Evolutionary conservation across 2,888 invertebrate species (phyloP), one percentile per base, ranked within the genome.

Genomic region (Pocota personata): DNA sequence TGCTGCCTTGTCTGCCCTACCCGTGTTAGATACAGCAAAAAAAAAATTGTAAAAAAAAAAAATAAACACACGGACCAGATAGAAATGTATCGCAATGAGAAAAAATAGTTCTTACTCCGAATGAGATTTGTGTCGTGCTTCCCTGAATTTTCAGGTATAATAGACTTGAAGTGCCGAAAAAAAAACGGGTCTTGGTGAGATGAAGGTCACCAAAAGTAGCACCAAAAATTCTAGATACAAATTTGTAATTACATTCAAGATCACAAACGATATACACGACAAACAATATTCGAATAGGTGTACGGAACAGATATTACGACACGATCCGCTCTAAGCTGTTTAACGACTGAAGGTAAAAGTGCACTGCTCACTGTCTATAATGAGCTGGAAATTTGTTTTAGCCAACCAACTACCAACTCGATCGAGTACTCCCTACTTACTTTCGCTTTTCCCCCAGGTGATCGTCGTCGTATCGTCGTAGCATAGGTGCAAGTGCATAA

Each of bases 311-410:
- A 37, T 77, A 30, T 73, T 67, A 60, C 67, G 55, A 73, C 67
- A 67, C 66, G 50, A 67, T 75, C 46, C 48, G 64, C 58, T 60
- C 46, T 86, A 50, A 52, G 82, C 76, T 86, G 40, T 71, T 57
- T 46, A 72, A 62, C 37, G 76, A 80, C 86, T 86, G 80, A 66
- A 77, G 80, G 80, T 67, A 86, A 86, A 86, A 80, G 80, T 80
- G 72, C 62, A 80, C 75, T 75, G 79, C 16, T 58, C 66, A 48
- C 50, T 58, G 67, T 2, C 60, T 80, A 66, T 71, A 76, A 72
- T 77, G 58, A 67, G 57, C 57, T 69, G 50, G 46, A 55, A 16
- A 24, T 46, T 37, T 16, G 16, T 16, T 77, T 55, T 40, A 60
- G 55, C 75, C 57, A 37, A 30, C 21, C 64, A 55, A 43, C 50